Evolutionary conservation across 2,797 vertebrate genomes (phyloP).

Genomic region (Heliangelus exortis): DNA sequence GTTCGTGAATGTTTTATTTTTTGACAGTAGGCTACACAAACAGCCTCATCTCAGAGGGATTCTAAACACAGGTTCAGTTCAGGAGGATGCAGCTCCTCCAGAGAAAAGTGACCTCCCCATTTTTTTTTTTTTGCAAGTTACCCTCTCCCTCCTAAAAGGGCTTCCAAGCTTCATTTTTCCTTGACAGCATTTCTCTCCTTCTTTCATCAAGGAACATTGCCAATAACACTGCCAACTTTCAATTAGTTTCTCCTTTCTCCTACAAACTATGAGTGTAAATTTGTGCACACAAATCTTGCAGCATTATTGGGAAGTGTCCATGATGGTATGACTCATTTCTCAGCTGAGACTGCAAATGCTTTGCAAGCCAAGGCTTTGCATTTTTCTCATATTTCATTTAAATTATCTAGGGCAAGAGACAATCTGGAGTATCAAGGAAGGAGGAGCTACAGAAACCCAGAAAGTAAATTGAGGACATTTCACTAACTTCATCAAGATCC

Average conservation of each 20-base stretch:
- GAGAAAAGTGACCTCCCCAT: not conserved
- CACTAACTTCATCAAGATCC: not conserved
- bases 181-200: not conserved
- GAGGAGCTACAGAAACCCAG: not conserved
- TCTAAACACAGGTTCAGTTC: not conserved
- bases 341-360: not conserved
- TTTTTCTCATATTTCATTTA: conserved; percentile 14
- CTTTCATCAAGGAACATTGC: not conserved
- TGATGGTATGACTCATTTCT: conserved; percentile 20
- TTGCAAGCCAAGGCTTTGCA: not conserved
- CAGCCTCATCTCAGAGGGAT: not conserved
- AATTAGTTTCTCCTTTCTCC: conserved; percentile 6
- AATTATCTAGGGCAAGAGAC: not conserved
- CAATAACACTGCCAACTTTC: not conserved
- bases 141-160: not conserved
- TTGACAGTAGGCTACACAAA: not conserved
- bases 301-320: not conserved
- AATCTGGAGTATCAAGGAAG: not conserved
- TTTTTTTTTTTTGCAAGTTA: not conserved
- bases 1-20: conserved; percentile 48
- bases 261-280: not conserved
- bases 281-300: not conserved
- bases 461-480: not conserved
- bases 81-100: not conserved
- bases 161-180: conserved; percentile 21